Percentiles rank a stretch among this genome's conserved stretches.
phyloP scores from a whole-genome alignment of 2,797 vertebrate species.

The Siniperca scherzeri region DNA sequence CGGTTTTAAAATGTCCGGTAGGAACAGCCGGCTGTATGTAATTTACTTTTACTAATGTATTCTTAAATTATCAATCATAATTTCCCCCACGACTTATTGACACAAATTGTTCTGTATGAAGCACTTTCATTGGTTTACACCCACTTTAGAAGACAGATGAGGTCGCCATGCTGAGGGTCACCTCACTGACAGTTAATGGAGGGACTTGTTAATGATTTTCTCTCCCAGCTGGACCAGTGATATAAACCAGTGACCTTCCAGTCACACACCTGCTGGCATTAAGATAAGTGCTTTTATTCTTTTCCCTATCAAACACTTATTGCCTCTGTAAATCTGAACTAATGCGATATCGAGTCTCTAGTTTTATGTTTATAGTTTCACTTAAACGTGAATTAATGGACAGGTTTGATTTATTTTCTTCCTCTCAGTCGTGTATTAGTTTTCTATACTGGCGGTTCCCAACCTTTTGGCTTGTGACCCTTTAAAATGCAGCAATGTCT shows the following conservation, averaged over 20 bases:
- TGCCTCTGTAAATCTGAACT: conserved; percentile 23
- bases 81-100: background rate
- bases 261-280: conserved; percentile 36
- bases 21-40: background rate
- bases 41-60: background rate
- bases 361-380: background rate
- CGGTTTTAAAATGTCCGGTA: background rate
- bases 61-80: background rate
- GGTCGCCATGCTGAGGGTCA: background rate
- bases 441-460: background rate
- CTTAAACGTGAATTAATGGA: background rate
- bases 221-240: conserved; percentile 21
- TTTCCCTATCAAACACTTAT: background rate
- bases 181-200: background rate
- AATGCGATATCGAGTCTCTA: background rate
- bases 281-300: conserved; percentile 24
- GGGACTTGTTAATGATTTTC: conserved; percentile 5
- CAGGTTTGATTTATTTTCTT: background rate
- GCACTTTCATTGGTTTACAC: background rate
- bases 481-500: background rate
- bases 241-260: conserved; percentile 45
- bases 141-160: background rate
- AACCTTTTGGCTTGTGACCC: background rate
- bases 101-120: background rate
- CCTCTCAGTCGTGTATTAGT: background rate